A percentile compares a stretch with the other conserved stretches of the same genome.
Conservation (phyloP, 2,888 invertebrate genomes). For the Achlya flavicornis region DNA sequence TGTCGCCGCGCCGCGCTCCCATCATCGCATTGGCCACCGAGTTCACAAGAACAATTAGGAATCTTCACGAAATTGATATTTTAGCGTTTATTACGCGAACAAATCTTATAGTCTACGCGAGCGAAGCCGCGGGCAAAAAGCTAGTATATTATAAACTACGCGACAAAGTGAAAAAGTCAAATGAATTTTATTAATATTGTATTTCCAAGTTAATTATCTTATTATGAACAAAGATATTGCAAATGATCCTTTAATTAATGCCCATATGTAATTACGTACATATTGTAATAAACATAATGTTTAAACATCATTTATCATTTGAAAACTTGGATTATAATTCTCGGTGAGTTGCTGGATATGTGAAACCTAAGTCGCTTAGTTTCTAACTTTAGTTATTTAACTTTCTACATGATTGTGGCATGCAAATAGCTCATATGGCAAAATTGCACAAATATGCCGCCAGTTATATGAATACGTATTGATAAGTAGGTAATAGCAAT, state of each 20-base stretch:
- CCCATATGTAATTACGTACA: slow-evolving; percentile 1
- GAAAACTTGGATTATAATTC: background rate
- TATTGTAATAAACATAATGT: slow-evolving; percentile 5
- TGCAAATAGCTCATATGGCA: slow-evolving; percentile 3
- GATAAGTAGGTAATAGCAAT: background rate
- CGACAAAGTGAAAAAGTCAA: background rate
- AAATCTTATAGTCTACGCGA: too few species aligned
- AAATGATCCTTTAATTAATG: background rate
- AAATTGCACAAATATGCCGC: background rate
- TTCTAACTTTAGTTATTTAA: slow-evolving; percentile 1
- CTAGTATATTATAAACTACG: too few species aligned
- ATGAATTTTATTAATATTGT: background rate
- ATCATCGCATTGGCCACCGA: too few species aligned
- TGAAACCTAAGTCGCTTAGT: background rate
- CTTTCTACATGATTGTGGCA: slow-evolving; percentile 6
- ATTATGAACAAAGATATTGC: slow-evolving; percentile 3
- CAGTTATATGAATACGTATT: background rate
- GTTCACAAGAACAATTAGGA: too few species aligned
- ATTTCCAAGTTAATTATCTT: slow-evolving; percentile 1
- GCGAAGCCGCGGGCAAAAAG: too few species aligned
- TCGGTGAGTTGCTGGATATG: background rate
- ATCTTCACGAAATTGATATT: too few species aligned
- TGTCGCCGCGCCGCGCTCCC: too few species aligned
- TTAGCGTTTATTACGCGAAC: too few species aligned
- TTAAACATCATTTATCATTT: background rate